Base-by-base conservation (phyloP, 2,797 vertebrate species). In the Chrysocyon brachyurus region DNA sequence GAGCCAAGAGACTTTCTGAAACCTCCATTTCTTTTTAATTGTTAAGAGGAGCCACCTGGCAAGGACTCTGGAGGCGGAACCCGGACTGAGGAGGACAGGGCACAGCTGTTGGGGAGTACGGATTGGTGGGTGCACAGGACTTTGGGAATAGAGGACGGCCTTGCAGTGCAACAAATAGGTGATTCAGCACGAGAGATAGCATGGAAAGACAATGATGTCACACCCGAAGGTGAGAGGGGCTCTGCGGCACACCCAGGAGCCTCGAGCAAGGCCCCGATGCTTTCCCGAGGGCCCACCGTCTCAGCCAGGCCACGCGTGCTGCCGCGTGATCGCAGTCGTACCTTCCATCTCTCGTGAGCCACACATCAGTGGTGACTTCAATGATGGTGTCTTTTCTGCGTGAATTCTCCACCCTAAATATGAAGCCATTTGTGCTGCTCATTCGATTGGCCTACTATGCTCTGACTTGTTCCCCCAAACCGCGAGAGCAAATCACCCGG, bases 181-280 rank as follows among this genome's bases (percentile, higher is more conserved):
- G 72, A 92, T 40, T 78, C 81, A 73, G 93, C 92, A 52, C 72
- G 77, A 92, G 28, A 89, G 91, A 86, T 15, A 22, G 21, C 54
- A 46, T 33, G 24, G 0, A 87, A 73, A 96, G 90, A 88, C 93
- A 91, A 87, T 59, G 11, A 87, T 46, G 46, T 33, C 54, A 59
- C 8, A 1, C 49, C 24, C 56, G 78, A 68, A 94, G 78, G 89
- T 26, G 56, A 91, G 63, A 66, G 78, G 91, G 40, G 40, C 40
- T 7, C 40, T 6, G 1, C 40, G 40, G 40, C 40, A 46, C 40
- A 46, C 40, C 40, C 40, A 46, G 40, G 40, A 46, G 7, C 40
- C 40, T 46, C 6, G 40, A 46, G 40, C 40, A n/a, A 52, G 93
- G 57, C 17, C n/a, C 46, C 92, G 78, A 64, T 12, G 56, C 59